Percentiles rank a stretch among this genome's conserved stretches.
phyloP scores from a whole-genome alignment of 2,888 invertebrate genomes.

The Tachystola acroxantha region DNA sequence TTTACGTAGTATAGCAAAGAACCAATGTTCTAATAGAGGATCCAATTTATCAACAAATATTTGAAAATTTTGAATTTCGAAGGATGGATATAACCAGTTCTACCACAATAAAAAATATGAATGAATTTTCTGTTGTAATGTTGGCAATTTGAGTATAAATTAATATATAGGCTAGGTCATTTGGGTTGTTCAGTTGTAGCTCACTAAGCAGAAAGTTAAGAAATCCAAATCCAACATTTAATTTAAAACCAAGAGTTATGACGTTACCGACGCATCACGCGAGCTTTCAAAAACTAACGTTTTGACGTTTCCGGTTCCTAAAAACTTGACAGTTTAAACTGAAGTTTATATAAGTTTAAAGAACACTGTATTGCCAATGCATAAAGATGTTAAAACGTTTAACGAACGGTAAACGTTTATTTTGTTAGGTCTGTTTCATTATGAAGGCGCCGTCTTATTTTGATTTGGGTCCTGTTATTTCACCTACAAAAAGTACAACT shows the following conservation, averaged over 20 bases:
- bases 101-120: no score
- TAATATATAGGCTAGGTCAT: no score
- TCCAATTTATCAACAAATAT: no score
- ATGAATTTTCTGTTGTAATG: no score
- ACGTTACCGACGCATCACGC: slow-evolving; percentile 41
- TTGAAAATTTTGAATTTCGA: no score
- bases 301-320: slow-evolving; percentile 62
- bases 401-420: slow-evolving; percentile 8
- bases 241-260: background rate
- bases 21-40: no score
- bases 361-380: slow-evolving; percentile 11
- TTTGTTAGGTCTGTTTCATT: slow-evolving; percentile 29
- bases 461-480: slow-evolving; percentile 56
- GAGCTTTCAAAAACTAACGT: slow-evolving; percentile 51
- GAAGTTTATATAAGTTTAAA: background rate
- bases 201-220: no score
- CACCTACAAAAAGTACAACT: slow-evolving; percentile 30
- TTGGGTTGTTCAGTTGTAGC: no score
- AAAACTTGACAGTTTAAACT: slow-evolving; percentile 38
- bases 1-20: no score
- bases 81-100: no score
- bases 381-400: slow-evolving; percentile 13
- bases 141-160: no score
- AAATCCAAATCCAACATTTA: background rate
- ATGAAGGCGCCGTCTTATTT: slow-evolving; percentile 44